Percentiles rank a stretch among this genome's conserved stretches.
These are phyloP conservation scores for Lycodopsis pacificus DNA, from an alignment of 2,797 vertebrate genomes.

Conservation along the genomic window DNA sequence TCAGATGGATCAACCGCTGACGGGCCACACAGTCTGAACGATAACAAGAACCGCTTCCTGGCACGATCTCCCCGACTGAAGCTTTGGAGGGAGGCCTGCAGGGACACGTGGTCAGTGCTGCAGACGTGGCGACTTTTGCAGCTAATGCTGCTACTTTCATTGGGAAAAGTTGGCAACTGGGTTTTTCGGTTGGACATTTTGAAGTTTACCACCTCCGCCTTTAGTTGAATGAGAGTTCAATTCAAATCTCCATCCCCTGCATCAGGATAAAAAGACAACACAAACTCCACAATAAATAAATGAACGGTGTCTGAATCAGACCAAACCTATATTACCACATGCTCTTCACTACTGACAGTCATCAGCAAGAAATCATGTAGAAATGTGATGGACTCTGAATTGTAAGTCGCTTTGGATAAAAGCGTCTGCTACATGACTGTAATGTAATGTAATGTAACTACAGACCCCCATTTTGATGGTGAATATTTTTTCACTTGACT, in stretches of 20 bases:
- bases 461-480: slow-evolving; percentile 4
- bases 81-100: too few relatives aligned
- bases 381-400: too few relatives aligned
- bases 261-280: not conserved
- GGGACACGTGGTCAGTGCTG: too few relatives aligned
- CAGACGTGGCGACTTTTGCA: too few relatives aligned
- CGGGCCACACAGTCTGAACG: not conserved
- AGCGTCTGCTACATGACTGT: too few relatives aligned
- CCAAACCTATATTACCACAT: too few relatives aligned
- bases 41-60: not conserved
- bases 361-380: too few relatives aligned
- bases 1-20: not conserved
- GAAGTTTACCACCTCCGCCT: not conserved
- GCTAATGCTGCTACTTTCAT: not conserved
- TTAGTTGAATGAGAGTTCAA: not conserved
- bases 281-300: not conserved
- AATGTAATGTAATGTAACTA: not conserved
- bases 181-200: not conserved
- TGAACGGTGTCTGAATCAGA: too few relatives aligned
- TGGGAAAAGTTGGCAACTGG: not conserved
- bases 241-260: too few relatives aligned
- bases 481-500: slow-evolving; percentile 66
- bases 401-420: too few relatives aligned
- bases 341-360: too few relatives aligned
- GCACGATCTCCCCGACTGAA: not conserved